These are phyloP conservation scores for Hemibagrus wyckioides DNA, from an alignment of 2,113 vertebrate genomes.

Conservation along the genomic window DNA sequence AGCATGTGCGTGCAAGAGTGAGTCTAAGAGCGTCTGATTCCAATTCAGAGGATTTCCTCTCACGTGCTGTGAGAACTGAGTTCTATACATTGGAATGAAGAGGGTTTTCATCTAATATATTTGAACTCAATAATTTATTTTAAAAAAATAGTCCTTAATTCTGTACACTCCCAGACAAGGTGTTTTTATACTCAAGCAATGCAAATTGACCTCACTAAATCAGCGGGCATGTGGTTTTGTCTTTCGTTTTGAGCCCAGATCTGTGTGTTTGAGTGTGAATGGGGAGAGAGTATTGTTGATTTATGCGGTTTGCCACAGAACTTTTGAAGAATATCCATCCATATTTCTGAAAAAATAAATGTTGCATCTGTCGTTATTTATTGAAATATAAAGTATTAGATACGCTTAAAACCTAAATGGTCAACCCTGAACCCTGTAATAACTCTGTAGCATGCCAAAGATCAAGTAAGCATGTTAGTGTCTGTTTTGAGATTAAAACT, in stretches of 20 bases:
- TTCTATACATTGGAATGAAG: not conserved
- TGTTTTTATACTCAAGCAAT: not conserved
- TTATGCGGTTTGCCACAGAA: not conserved
- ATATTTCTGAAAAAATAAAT: not conserved
- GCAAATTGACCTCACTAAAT: not conserved
- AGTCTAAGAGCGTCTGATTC: not conserved
- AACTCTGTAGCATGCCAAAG: not conserved
- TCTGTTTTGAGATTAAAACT: not conserved
- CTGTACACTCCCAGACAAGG: not conserved
- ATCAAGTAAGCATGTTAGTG: not conserved
- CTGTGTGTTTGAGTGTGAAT: not conserved
- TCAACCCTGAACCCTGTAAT: not conserved
- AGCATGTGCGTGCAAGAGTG: not conserved
- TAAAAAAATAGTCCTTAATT: not conserved
- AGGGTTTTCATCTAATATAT: not conserved
- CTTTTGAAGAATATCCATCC: not conserved
- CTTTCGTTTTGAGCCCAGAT: not conserved
- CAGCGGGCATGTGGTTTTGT: not conserved
- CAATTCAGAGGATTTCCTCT: constrained; percentile 4
- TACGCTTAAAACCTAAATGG: not conserved
- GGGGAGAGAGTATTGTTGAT: constrained; percentile 10
- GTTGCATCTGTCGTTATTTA: not conserved
- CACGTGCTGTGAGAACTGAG: not conserved
- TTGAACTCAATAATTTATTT: not conserved
- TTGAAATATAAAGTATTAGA: not conserved